Percentiles rank a stretch among this genome's conserved stretches.
Conservation (phyloP, 2,797 vertebrate species). For the Mormyrus proboscirostris region DNA sequence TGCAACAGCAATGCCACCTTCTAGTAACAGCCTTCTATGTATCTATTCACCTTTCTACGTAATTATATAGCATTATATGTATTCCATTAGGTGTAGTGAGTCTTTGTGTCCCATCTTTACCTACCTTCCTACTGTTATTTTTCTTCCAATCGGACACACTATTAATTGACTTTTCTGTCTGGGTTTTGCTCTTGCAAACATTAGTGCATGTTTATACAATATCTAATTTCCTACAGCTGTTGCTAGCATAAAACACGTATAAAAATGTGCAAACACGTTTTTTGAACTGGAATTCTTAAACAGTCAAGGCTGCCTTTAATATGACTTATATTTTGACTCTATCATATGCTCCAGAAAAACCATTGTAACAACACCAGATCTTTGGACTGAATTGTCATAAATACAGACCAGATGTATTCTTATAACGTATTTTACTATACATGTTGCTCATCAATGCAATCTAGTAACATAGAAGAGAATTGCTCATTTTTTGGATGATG, state of each 20-base stretch:
- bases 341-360: neutral
- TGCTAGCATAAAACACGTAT: neutral
- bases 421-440: neutral
- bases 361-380: neutral
- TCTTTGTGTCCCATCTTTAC: neutral
- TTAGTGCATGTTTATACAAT: neutral
- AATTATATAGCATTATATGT: neutral
- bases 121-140: neutral
- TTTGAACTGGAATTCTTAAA: neutral
- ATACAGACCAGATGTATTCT: neutral
- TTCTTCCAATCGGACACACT: neutral
- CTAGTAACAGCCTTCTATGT: neutral
- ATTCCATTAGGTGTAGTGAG: neutral
- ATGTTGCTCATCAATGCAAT: neutral
- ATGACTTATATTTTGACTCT: neutral
- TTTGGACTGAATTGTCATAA: neutral
- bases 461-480: neutral
- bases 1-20: neutral
- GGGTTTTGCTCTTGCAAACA: neutral
- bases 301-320: neutral
- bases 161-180: neutral
- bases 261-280: neutral
- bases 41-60: neutral
- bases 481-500: neutral
- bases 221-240: neutral